Base-by-base conservation (phyloP, 2,888 invertebrate species). In the Parnassius orleans region DNA sequence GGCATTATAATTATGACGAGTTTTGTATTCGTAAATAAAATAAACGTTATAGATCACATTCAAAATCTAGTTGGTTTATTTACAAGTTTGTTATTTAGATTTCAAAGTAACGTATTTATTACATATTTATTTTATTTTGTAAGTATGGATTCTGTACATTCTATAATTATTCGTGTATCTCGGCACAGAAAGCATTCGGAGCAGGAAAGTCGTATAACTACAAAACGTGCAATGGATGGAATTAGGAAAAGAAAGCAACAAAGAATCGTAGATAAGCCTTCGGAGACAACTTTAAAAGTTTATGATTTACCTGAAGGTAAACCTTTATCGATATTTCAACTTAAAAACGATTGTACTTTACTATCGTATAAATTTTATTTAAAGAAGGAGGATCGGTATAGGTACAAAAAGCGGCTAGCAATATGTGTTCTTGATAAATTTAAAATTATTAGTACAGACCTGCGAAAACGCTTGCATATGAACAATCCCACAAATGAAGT, bases 321-420 rank as follows among this genome's bases (percentile, higher is more conserved):
- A 57, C 78, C 78, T 47, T 64, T 84, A 53, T 60, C 72, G 7
- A 65, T 72, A 43, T 69, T 68, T 10, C 71, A 66, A 57, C 63
- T 86, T 9, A 78, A 73, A 67, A 79, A 73, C 60, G 77, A 82
- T 60, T 73, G 77, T 64, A 63, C 82, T 48, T 66, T 87, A 10
- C 68, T 87, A 64, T 73, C 86, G 3, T 86, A 80, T 56, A 77
- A 75, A 65, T 64, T 77, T 43, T 89, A 76, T 70, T 68, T 72
- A 33, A 86, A 80, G 66, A 72, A 71, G 63, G 77, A 81, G 72
- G 73, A 78, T 46, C 71, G 61, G 11, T 65, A 75, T 43, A 75
- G 69, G 64, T 76, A 78, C 52, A 77, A 69, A 61, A 72, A 79
- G 60, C 71, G 67, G 42, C 68, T 80, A 33, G 66, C 66, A 10